A percentile compares a stretch with the other conserved stretches of the same genome.
These are phyloP conservation scores for Heterochromis multidens DNA, from an alignment of 2,113 vertebrate genomes.

Conservation along the genomic window DNA sequence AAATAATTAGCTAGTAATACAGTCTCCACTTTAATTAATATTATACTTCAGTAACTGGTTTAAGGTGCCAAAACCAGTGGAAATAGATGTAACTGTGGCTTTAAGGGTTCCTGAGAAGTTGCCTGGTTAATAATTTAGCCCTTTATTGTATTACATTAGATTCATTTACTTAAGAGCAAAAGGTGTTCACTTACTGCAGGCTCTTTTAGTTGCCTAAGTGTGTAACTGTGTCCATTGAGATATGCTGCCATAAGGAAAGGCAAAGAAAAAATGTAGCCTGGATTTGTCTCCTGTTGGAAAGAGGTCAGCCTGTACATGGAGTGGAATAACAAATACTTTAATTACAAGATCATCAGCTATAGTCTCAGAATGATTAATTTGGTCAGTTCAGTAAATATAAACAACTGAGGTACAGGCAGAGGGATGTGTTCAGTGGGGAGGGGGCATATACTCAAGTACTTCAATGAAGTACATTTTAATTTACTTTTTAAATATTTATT, in stretches of 20 bases:
- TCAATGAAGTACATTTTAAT: too few relatives aligned
- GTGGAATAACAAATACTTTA: neutral
- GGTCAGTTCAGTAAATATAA: neutral
- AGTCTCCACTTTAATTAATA: neutral
- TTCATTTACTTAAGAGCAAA: neutral
- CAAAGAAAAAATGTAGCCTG: neutral
- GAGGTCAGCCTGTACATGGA: neutral
- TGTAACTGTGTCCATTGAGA: too few relatives aligned
- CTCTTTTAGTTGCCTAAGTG: neutral
- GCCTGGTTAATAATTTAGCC: accelerated
- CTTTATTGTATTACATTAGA: too few relatives aligned
- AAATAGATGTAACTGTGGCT: neutral
- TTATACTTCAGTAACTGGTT: neutral
- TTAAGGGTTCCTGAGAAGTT: too few relatives aligned
- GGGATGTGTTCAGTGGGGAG: too few relatives aligned
- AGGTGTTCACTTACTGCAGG: neutral
- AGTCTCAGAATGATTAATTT: neutral
- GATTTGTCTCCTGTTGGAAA: neutral
- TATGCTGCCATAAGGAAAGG: neutral
- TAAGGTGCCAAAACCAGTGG: neutral
- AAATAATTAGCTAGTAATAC: neutral
- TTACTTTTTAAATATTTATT: too few relatives aligned
- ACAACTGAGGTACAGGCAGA: neutral
- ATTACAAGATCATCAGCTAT: neutral
- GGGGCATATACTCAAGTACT: too few relatives aligned